Evolutionary conservation across 2,113 vertebrate genomes (phyloP).

Genomic region (Grammomys surdaster): DNA sequence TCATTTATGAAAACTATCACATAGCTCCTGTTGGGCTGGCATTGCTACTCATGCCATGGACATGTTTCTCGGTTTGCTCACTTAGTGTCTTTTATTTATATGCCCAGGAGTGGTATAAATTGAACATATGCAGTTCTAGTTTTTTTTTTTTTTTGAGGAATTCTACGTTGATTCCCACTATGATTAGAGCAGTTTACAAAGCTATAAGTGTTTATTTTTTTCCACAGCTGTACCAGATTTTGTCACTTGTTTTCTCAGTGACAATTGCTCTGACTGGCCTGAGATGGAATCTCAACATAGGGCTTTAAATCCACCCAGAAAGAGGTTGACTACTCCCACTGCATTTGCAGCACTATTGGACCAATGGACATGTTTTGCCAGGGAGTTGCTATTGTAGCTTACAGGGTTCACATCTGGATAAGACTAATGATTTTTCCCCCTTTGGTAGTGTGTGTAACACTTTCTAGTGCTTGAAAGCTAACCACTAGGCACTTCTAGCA

Average conservation of each 20-base stretch:
- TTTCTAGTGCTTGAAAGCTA: not conserved
- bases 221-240: not conserved
- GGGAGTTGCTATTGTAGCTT: not conserved
- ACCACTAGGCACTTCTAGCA: not conserved
- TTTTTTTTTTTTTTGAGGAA: not conserved
- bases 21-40: not conserved
- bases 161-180: not conserved
- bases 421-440: too few species aligned
- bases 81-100: not conserved
- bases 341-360: not conserved
- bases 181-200: not conserved
- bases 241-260: not conserved
- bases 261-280: not conserved
- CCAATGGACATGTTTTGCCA: not conserved
- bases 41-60: not conserved
- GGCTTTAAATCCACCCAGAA: not conserved
- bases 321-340: not conserved
- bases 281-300: not conserved
- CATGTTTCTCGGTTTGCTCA: not conserved
- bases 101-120: not conserved
- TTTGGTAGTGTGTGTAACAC: not conserved
- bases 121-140: not conserved
- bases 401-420: not conserved
- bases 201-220: not conserved
- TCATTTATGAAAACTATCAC: not conserved